These are phyloP conservation scores for Hemiprocne comata DNA, from an alignment of 2,113 vertebrate genomes.

Conservation along the genomic window DNA sequence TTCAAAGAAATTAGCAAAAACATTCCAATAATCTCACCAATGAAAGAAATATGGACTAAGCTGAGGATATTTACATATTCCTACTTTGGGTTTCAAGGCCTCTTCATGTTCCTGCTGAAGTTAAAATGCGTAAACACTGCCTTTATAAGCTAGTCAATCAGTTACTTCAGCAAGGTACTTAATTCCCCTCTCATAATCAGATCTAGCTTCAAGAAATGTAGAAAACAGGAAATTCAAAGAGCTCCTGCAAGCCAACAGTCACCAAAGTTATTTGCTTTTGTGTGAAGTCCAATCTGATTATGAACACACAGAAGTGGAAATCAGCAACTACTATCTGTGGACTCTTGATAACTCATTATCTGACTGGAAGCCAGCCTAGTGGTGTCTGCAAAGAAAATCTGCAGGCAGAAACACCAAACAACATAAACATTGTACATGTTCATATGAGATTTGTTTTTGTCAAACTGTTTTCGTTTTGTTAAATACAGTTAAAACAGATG, in stretches of 20 bases:
- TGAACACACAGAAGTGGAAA: constrained; percentile 49
- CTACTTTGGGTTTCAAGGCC: not conserved
- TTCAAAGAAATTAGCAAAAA: not conserved
- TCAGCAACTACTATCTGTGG: constrained; percentile 51
- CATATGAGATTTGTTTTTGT: constrained; percentile 2
- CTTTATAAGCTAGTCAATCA: constrained; percentile 9
- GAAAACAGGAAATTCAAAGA: constrained; percentile 61
- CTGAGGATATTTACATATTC: not conserved
- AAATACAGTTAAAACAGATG: not conserved
- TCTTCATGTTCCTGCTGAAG: not conserved
- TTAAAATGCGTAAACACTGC: fast-evolving
- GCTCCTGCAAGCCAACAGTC: constrained; percentile 35
- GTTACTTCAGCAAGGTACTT: constrained; percentile 52
- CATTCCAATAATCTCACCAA: not conserved
- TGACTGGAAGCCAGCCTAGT: constrained; percentile 54
- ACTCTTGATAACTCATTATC: constrained; percentile 47
- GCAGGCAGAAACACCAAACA: constrained; percentile 42
- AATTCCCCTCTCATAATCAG: constrained; percentile 49
- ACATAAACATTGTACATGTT: not conserved
- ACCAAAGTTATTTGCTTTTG: constrained; percentile 55
- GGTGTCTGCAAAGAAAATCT: constrained; percentile 25
- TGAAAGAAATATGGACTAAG: not conserved
- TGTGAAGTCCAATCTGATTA: constrained; percentile 67
- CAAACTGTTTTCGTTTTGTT: not conserved
- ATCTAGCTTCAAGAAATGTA: constrained; percentile 22